Base-by-base conservation (phyloP, 2,797 vertebrate species). In the Limnodromus scolopaceus region DNA sequence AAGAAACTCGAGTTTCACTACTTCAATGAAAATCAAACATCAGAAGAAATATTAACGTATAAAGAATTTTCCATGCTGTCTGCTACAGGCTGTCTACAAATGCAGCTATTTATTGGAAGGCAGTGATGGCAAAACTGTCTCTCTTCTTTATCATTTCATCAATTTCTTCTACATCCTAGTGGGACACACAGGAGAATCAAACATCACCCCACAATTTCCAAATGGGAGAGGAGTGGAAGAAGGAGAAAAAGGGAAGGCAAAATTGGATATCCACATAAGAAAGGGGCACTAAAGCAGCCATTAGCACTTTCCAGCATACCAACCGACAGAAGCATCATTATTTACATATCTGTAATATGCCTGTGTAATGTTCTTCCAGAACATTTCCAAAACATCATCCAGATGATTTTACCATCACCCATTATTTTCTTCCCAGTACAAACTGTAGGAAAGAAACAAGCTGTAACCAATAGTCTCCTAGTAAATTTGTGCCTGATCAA, bases 61-160 rank as follows among this genome's bases (percentile, higher is more conserved):
- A 60, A 74, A 13, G 16, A 34, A 24, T n/a, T 60, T 74, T 34
- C 11, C 0, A 0, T 53, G 54, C 34, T 63, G 54, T 48, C 41
- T 66, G 43, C 36, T 74, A 39, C 24, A 60, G 7, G 22, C 10
- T 46, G 6, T 30, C 71, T 32, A 66, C 9, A 74, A 41, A 80
- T 6, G 3, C 43, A 88, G 41, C 28, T 57, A 45, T 23, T 58
- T 81, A 81, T 10, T 30, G 20, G 10, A 83, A 16, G 9, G 39
- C n/a, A 58, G 23, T 69, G 28, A 80, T 24, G 24, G 17, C 5
- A 65, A 79, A 87, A 75, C 1, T 34, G 3, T 34, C 12, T 61
- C 38, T 64, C 46, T 72, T 22, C 32, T 34, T 48, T 34, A 11
- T 18, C 10, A 34, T 46, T 69, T 82, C 13, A 58, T n/a, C 11